Evolutionary conservation across 2,797 vertebrate genomes (phyloP).

Genomic region (Aeoliscus strigatus): DNA sequence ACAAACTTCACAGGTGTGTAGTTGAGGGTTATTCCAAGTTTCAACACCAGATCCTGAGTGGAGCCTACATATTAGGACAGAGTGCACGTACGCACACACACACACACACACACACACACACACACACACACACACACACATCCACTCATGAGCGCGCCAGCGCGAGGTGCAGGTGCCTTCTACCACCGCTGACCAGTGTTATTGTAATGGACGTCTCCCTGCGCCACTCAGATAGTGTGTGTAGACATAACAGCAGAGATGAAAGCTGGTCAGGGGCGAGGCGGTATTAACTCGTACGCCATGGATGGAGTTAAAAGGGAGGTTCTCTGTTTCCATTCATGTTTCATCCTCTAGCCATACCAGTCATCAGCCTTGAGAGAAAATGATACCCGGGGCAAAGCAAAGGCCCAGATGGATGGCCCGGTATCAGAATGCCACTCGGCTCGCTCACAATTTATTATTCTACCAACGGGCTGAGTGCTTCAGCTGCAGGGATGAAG

Average conservation of each 20-base stretch:
- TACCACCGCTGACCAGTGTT: slow-evolving; percentile 21
- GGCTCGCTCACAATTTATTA: slow-evolving; percentile 30
- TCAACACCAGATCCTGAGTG: too few species aligned
- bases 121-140: background rate
- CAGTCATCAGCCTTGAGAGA: slow-evolving; percentile 27
- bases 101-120: background rate
- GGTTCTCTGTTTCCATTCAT: slow-evolving; percentile 18
- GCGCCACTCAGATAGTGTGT: slow-evolving; percentile 35
- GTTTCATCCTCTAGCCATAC: too few species aligned
- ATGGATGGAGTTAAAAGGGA: slow-evolving; percentile 27
- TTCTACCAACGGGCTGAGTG: slow-evolving; percentile 21
- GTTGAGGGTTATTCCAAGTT: too few species aligned
- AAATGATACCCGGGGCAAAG: slow-evolving; percentile 7
- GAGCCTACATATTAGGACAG: too few species aligned
- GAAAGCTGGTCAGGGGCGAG: slow-evolving; percentile 38
- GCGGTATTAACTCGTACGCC: slow-evolving; percentile 21
- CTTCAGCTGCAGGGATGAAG: too few species aligned
- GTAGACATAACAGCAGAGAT: slow-evolving; percentile 57
- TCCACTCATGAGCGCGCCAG: too few species aligned
- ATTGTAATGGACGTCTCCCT: slow-evolving; percentile 45
- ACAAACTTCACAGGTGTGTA: too few species aligned
- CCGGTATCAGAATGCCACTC: slow-evolving; percentile 27
- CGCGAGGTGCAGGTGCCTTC: too few species aligned
- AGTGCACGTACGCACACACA: background rate
- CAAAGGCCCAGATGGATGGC: slow-evolving; percentile 20